phyloP scores from a whole-genome alignment of 2,888 invertebrate genomes.

The Acanthosoma haemorrhoidale region DNA sequence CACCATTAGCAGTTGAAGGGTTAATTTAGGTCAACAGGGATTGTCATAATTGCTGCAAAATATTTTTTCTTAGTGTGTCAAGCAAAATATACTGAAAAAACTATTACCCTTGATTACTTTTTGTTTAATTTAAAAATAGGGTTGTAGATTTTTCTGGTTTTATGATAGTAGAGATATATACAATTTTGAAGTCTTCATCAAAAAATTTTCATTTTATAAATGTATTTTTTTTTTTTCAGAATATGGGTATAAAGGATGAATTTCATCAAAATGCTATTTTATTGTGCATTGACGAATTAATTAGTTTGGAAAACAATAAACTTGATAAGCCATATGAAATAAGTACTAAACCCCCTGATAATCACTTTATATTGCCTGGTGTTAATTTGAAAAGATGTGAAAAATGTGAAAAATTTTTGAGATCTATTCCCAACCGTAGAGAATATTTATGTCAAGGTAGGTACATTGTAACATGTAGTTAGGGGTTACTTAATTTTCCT shows the following conservation, averaged over 20 bases:
- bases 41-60: too few relatives aligned
- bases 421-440: slow-evolving; percentile 60
- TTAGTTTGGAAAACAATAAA: slow-evolving; percentile 42
- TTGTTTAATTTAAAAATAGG: too few relatives aligned
- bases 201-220: background rate
- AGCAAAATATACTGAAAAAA: too few relatives aligned
- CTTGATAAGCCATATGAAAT: slow-evolving; percentile 23
- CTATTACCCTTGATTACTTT: too few relatives aligned
- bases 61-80: too few relatives aligned
- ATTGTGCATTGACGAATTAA: slow-evolving; percentile 61
- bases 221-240: slow-evolving; percentile 49
- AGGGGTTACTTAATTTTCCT: too few relatives aligned
- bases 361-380: slow-evolving; percentile 26
- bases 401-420: slow-evolving; percentile 65
- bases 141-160: too few relatives aligned
- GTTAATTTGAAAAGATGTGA: slow-evolving; percentile 58
- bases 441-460: slow-evolving; percentile 64
- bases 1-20: too few relatives aligned
- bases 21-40: too few relatives aligned
- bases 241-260: slow-evolving; percentile 68
- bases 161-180: too few relatives aligned
- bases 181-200: too few relatives aligned
- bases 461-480: slow-evolving; percentile 32
- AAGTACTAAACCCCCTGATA: slow-evolving; percentile 12
- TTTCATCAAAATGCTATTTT: slow-evolving; percentile 65